Base-by-base conservation (phyloP, 2,888 invertebrate species). In the Enoplolaimus lenunculus region DNA sequence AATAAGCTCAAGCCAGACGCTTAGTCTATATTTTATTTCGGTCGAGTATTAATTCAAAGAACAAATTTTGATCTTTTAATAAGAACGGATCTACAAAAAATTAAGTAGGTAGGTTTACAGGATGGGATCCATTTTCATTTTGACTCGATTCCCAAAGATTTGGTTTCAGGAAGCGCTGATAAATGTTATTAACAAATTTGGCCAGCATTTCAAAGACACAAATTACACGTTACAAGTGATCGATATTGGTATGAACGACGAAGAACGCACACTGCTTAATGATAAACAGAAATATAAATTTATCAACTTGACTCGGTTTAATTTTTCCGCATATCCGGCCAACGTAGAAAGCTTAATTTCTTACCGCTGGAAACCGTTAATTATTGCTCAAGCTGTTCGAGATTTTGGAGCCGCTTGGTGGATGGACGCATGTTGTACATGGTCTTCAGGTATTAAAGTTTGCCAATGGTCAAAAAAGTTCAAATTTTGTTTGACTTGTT, bases 291-390 rank as follows among this genome's bases (percentile, higher is more conserved):
- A 21, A 45, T n/a, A n/a, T n/a, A 21, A 45, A 21, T 45, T 13
- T 45, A 45, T 62, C n/a, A n/a, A 26, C 16, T 13, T 62, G 7
- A 7, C 13, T 13, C 3, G n/a, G n/a, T 69, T 69, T 31, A 31
- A 31, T 13, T 69, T 68, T 62, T 21, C 31, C 60, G 30, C 30
- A 30, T 69, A 29, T 67, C 69, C 69, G 3, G 21, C 16, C 7
- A 65, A 68, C 33, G 57, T 69, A 16, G 29, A 26, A 16, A 16
- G 2, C 21, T 34, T 69, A 16, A 68, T 7, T 3, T 7, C 13
- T 3, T 69, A 68, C 34, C 26, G 69, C 3, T 69, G 69, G 69
- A 69, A 69, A 31, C 69, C 69, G 60, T 26, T 69, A 33, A 67
- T 69, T 26, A 69, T 69, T 21, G 69, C 69, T 68, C 7, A 29